A percentile compares a stretch with the other conserved stretches of the same genome.
Conservation (phyloP, 2,113 vertebrate species). For the Pseudorhombus dupliciocellatus region DNA sequence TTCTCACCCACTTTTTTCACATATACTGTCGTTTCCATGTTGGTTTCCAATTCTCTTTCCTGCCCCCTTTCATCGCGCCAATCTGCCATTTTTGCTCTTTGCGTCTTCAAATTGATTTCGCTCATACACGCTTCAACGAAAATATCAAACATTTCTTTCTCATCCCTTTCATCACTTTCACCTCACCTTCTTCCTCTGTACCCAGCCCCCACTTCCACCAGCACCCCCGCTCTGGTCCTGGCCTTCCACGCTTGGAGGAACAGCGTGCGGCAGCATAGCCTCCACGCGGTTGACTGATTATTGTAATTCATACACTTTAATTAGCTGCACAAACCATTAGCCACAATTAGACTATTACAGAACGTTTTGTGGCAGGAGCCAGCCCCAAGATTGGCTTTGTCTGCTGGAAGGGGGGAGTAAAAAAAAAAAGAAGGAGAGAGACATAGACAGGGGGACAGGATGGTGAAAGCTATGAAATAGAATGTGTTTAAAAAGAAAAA, state of each 20-base stretch:
- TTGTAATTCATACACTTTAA: conserved; percentile 99
- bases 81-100: conserved; percentile 28
- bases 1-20: background rate
- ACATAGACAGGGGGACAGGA: conserved; percentile 28
- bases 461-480: conserved; percentile 41
- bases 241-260: conserved; percentile 75
- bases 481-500: conserved; percentile 27
- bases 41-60: conserved; percentile 17
- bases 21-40: conserved; percentile 23
- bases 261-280: conserved; percentile 66
- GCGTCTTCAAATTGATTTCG: conserved; percentile 17
- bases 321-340: conserved; percentile 99
- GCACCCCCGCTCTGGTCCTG: conserved; percentile 42
- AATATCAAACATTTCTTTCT: conserved; percentile 40
- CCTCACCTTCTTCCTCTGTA: conserved; percentile 39
- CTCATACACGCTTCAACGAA: conserved; percentile 11
- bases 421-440: conserved; percentile 3
- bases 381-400: conserved; percentile 75
- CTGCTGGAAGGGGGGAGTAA: conserved; percentile 42
- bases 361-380: conserved; percentile 88
- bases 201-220: conserved; percentile 25
- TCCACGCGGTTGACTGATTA: conserved; percentile 96
- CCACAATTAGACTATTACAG: conserved; percentile 99
- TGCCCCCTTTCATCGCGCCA: background rate
- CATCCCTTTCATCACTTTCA: conserved; percentile 60